A percentile compares a stretch with the other conserved stretches of the same genome.
phyloP scores from a whole-genome alignment of 1,140 invertebrate genomes.

The Phenacoccus solenopsis region DNA sequence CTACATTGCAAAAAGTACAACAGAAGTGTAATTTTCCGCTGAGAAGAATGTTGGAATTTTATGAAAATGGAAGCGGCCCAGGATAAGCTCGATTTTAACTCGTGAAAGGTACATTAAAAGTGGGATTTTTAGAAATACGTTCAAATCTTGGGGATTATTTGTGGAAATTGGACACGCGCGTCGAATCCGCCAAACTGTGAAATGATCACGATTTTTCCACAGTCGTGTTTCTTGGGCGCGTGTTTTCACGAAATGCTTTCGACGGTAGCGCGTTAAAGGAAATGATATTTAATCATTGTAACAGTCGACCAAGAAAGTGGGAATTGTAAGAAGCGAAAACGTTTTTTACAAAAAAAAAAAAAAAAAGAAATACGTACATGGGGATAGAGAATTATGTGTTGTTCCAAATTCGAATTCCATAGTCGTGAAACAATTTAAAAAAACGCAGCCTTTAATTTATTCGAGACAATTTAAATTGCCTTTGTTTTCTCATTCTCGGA shows the following conservation, averaged over 20 bases:
- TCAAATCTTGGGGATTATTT: too few relatives aligned
- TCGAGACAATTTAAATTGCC: not conserved
- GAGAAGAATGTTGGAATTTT: not conserved
- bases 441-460: not conserved
- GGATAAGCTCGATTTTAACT: too few relatives aligned
- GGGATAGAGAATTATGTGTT: not conserved
- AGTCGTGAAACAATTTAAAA: not conserved
- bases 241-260: not conserved
- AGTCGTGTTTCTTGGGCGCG: not conserved
- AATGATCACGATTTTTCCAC: not conserved
- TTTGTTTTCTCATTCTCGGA: too few relatives aligned
- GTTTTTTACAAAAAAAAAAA: not conserved
- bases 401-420: not conserved
- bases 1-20: too few relatives aligned
- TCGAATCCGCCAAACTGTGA: too few relatives aligned
- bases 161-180: too few relatives aligned
- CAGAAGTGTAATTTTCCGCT: not conserved
- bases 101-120: too few relatives aligned
- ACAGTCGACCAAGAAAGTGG: not conserved
- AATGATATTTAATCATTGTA: not conserved
- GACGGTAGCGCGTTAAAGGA: not conserved
- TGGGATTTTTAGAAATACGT: not conserved
- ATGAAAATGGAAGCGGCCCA: too few relatives aligned
- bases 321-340: not conserved
- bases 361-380: not conserved